These are phyloP conservation scores for Planococcus citri DNA, from an alignment of 1,140 invertebrate species.

Conservation along the genomic window DNA sequence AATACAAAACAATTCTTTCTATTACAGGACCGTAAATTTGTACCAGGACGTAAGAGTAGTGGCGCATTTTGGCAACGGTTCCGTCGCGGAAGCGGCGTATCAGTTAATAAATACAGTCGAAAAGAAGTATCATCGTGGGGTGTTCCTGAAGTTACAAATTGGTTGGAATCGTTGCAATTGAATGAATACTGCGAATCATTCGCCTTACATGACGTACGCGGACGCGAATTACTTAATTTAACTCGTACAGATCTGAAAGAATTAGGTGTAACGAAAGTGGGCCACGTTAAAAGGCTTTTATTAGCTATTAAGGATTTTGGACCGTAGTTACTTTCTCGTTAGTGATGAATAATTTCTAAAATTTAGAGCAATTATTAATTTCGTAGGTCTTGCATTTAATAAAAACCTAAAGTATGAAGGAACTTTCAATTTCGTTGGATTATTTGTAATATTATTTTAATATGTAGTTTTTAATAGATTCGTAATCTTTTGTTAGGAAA, in stretches of 20 bases:
- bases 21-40: neutral
- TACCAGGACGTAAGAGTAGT: neutral
- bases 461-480: too few species aligned
- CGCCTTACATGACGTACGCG: slow-evolving; percentile 78
- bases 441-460: too few species aligned
- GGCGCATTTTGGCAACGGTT: slow-evolving; percentile 24
- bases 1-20: too few species aligned
- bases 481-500: too few species aligned
- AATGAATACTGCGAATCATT: slow-evolving; percentile 78
- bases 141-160: slow-evolving; percentile 46
- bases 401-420: too few species aligned
- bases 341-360: neutral
- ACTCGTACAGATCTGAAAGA: slow-evolving; percentile 77
- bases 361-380: neutral
- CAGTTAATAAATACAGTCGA: neutral
- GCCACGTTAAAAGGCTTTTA: slow-evolving; percentile 86
- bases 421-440: too few species aligned
- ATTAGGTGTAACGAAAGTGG: slow-evolving; percentile 81
- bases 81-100: slow-evolving; percentile 11
- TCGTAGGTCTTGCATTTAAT: neutral
- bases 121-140: slow-evolving; percentile 37
- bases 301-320: slow-evolving; percentile 76
- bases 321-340: neutral
- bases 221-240: slow-evolving; percentile 71
- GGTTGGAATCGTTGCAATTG: slow-evolving; percentile 78